Evolutionary conservation across 2,113 vertebrate species (phyloP).

Genomic region (Thermophis baileyi): DNA sequence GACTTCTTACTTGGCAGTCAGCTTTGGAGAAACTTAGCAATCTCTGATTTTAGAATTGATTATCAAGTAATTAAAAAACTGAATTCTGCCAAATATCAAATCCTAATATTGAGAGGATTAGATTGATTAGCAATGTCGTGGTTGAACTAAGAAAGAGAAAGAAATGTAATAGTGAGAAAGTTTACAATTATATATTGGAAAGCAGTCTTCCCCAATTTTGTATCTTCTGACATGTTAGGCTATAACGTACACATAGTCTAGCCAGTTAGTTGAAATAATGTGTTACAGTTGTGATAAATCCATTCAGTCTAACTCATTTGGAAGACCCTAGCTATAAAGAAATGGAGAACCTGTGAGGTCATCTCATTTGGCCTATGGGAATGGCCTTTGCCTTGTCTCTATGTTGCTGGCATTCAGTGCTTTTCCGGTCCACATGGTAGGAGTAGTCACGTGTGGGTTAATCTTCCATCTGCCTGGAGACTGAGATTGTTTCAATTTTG

Average conservation of each 20-base stretch:
- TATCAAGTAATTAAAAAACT: background rate
- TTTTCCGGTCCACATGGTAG: no score
- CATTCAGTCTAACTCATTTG: background rate
- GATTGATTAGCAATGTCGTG: background rate
- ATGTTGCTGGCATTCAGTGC: background rate
- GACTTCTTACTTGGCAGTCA: accelerated
- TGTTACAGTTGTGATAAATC: background rate
- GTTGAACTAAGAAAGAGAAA: background rate
- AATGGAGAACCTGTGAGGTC: background rate
- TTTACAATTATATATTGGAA: background rate
- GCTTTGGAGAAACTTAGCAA: background rate
- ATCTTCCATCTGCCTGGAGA: no score
- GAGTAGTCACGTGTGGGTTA: no score
- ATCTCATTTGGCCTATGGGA: background rate
- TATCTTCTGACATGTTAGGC: background rate
- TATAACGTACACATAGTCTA: background rate
- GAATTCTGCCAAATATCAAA: background rate
- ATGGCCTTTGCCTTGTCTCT: background rate
- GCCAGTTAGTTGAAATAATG: background rate
- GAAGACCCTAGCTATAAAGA: background rate
- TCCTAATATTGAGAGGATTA: background rate
- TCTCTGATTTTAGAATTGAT: background rate
- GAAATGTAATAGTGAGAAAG: background rate
- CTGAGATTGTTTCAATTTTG: no score
- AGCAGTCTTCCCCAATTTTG: background rate